Evolutionary conservation across 1,140 invertebrate genomes (phyloP).

Genomic region (Coelopa frigida): DNA sequence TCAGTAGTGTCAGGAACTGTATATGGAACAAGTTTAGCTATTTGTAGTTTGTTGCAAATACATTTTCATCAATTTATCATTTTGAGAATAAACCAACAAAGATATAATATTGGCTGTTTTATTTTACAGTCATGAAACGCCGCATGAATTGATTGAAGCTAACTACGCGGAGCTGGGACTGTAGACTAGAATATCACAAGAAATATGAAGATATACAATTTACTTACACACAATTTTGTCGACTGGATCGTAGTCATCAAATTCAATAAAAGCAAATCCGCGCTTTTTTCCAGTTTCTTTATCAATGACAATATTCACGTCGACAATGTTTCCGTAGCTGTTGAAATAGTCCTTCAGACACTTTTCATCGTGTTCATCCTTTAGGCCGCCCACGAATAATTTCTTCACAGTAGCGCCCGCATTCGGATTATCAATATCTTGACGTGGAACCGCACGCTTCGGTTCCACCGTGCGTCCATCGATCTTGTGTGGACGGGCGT

Average conservation of each 20-base stretch:
- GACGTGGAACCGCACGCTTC: conserved; percentile 90
- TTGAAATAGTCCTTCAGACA: conserved; percentile 80
- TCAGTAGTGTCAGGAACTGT: conserved; percentile 5
- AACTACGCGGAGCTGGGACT: conserved; percentile 18
- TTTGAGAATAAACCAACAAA: conserved; percentile 10
- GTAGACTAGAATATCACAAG: background rate
- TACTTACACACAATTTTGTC: conserved; percentile 82
- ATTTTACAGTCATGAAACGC: conserved; percentile 21
- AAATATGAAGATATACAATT: background rate
- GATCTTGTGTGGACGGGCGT: conserved; percentile 65
- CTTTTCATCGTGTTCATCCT: conserved; percentile 83
- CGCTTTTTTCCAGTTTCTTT: conserved; percentile 86
- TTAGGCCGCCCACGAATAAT: conserved; percentile 86
- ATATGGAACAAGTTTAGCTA: background rate
- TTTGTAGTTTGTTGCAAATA: conserved; percentile 23
- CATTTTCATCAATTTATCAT: conserved; percentile 26
- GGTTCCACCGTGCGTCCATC: conserved; percentile 86
- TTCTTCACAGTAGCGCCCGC: conserved; percentile 92
- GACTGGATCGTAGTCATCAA: conserved; percentile 93
- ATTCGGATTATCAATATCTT: conserved; percentile 86
- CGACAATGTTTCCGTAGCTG: conserved; percentile 73
- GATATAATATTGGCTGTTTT: conserved; percentile 16
- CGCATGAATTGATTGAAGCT: conserved; percentile 15
- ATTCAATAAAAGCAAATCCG: conserved; percentile 93
- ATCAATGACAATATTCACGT: conserved; percentile 82